These are phyloP conservation scores for Mobula hypostoma DNA, from an alignment of 2,113 vertebrate genomes.

Conservation along the genomic window DNA sequence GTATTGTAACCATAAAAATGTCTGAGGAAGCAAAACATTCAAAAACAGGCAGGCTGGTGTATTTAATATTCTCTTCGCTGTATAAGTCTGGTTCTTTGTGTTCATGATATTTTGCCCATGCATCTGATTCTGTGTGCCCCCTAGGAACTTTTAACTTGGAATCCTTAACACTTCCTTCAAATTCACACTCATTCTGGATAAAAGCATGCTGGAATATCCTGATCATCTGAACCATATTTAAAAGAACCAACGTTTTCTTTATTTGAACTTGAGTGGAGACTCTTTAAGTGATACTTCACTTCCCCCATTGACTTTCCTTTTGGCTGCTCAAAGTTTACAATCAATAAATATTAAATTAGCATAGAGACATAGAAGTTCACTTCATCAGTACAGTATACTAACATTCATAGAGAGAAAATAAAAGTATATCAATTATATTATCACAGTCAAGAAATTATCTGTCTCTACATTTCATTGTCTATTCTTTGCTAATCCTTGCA, in stretches of 20 bases:
- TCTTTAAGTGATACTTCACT: not conserved
- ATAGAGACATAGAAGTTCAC: not conserved
- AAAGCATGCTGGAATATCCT: not conserved
- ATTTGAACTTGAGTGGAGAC: not conserved
- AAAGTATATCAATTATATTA: too few relatives aligned
- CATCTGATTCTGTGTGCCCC: not conserved
- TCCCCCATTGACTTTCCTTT: not conserved
- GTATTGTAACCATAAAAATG: too few relatives aligned
- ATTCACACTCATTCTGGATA: not conserved
- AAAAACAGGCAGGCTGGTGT: too few relatives aligned
- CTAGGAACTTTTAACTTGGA: not conserved
- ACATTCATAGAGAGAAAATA: not conserved
- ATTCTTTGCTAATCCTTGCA: not conserved
- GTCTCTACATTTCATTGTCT: not conserved
- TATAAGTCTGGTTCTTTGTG: not conserved
- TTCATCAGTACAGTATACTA: not conserved
- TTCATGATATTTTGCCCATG: not conserved
- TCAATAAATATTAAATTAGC: not conserved
- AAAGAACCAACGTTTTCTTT: not conserved
- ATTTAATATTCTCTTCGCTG: not conserved
- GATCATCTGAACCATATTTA: not conserved
- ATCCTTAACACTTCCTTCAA: not conserved
- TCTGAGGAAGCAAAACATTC: too few relatives aligned
- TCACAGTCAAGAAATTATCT: not conserved
- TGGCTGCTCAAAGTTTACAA: not conserved